Evolutionary conservation across 2,113 vertebrate genomes (phyloP).

Genomic region (Sander vitreus): DNA sequence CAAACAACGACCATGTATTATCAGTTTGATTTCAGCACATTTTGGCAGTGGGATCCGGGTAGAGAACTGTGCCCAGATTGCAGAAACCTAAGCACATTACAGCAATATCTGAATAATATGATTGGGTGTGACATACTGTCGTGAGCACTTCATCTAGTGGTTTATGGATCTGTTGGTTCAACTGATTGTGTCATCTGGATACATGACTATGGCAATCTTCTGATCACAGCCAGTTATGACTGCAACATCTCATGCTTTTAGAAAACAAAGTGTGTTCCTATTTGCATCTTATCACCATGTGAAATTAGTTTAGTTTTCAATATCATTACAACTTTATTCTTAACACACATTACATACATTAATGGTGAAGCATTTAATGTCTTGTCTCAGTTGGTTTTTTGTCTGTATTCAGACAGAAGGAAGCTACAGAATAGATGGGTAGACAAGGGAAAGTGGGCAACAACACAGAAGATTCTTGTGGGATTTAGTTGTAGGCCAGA

Average conservation of each 20-base stretch:
- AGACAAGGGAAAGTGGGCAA: constrained; percentile 26
- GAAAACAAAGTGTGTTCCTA: neutral
- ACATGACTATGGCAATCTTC: neutral
- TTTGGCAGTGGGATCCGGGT: neutral
- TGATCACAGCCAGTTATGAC: neutral
- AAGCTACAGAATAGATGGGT: neutral
- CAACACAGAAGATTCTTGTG: constrained; percentile 30
- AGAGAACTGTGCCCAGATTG: neutral
- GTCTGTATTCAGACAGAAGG: neutral
- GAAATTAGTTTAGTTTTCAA: constrained; percentile 15
- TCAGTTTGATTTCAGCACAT: neutral
- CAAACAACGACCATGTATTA: neutral
- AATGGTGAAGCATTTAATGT: neutral
- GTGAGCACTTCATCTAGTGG: neutral
- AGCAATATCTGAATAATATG: neutral
- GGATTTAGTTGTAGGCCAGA: constrained; percentile 31
- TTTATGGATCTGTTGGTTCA: neutral
- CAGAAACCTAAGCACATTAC: neutral
- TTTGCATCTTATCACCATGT: neutral
- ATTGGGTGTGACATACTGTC: neutral
- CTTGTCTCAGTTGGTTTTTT: constrained; percentile 8
- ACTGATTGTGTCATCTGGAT: neutral
- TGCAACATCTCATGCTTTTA: neutral
- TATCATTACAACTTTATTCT: neutral
- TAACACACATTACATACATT: neutral